Conservation (phyloP, 2,797 vertebrate genomes). For the Malacoraja senta region DNA sequence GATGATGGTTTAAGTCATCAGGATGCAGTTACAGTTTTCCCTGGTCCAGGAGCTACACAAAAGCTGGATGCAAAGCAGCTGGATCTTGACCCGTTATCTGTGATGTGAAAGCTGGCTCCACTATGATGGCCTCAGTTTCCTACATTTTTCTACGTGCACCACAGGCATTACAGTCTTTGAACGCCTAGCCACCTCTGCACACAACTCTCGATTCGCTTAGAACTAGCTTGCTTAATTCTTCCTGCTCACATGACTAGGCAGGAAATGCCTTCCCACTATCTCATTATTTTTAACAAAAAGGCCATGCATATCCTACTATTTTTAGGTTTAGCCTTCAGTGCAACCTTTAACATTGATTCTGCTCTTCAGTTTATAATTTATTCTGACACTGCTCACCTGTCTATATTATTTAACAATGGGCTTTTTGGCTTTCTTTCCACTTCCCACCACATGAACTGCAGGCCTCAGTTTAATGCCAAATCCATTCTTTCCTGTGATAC, state of each 20-base stretch:
- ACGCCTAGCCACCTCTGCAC: not conserved
- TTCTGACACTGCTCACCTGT: too few relatives aligned
- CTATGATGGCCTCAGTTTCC: not conserved
- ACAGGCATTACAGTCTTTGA: not conserved
- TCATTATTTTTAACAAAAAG: not conserved
- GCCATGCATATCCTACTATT: not conserved
- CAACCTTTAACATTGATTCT: not conserved
- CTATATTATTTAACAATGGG: too few relatives aligned
- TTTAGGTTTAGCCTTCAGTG: not conserved
- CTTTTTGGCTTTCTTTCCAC: too few relatives aligned
- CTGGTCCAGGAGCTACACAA: too few relatives aligned
- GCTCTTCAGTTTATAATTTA: not conserved
- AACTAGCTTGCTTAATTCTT: not conserved
- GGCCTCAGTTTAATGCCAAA: too few relatives aligned
- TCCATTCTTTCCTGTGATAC: too few relatives aligned
- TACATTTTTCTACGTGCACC: not conserved
- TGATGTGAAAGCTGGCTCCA: not conserved
- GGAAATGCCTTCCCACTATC: not conserved
- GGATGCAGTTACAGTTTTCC: not conserved
- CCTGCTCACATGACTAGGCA: not conserved
- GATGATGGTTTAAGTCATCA: not conserved
- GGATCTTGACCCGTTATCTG: not conserved
- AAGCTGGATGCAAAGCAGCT: not conserved
- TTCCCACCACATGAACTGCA: too few relatives aligned
- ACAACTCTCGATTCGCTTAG: not conserved